Evolutionary conservation across 2,888 invertebrate species (phyloP).

Genomic region (Lochmaea crataegi): DNA sequence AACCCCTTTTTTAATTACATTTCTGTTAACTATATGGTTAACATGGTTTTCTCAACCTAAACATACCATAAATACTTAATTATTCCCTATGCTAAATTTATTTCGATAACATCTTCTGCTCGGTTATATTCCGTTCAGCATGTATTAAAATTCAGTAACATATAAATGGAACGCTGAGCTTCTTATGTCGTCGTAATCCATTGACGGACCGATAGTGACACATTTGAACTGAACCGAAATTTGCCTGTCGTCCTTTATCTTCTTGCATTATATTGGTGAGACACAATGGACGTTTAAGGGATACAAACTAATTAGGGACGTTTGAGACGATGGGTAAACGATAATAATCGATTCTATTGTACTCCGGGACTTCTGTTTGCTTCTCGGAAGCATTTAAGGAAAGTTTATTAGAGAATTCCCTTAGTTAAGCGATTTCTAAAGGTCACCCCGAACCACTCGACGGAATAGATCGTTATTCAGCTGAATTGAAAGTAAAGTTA

Average conservation of each 20-base stretch:
- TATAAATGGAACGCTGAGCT: neutral
- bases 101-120: too few relatives aligned
- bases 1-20: too few relatives aligned
- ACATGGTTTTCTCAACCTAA: too few relatives aligned
- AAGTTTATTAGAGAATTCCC: constrained; percentile 24
- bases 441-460: neutral
- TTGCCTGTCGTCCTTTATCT: constrained; percentile 32
- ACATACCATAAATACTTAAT: too few relatives aligned
- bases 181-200: constrained; percentile 20
- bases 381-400: constrained; percentile 21
- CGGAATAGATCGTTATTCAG: neutral
- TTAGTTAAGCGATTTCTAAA: neutral
- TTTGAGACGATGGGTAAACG: constrained; percentile 32
- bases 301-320: constrained; percentile 34
- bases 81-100: too few relatives aligned
- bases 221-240: constrained; percentile 28
- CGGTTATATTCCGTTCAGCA: neutral
- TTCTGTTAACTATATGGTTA: too few relatives aligned
- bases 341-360: constrained; percentile 35
- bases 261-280: constrained; percentile 16
- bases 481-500: too few relatives aligned
- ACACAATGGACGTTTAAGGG: constrained; percentile 27
- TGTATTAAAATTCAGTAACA: neutral
- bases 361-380: constrained; percentile 22
- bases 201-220: constrained; percentile 31